Conservation (phyloP, 2,113 vertebrate genomes). For the Paramormyrops kingsleyae region DNA sequence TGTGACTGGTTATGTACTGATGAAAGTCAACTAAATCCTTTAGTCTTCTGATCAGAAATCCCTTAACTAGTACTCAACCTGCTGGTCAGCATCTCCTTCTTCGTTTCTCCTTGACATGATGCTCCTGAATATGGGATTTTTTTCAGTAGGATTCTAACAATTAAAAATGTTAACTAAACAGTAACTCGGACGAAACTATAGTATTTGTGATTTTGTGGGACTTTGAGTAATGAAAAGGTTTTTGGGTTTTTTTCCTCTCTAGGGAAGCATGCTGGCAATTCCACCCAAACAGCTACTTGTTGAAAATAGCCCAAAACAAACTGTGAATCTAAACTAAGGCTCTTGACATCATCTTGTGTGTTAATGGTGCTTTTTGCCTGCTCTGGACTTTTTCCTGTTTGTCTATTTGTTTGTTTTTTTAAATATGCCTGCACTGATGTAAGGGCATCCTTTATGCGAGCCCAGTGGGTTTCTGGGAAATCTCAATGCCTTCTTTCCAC, state of each 20-base stretch:
- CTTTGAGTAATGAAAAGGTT: neutral
- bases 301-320: neutral
- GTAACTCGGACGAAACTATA: neutral
- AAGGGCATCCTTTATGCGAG: neutral
- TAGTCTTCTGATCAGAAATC: neutral
- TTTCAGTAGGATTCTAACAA: neutral
- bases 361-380: neutral
- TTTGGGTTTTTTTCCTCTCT: neutral
- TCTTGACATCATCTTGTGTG: neutral
- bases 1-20: neutral
- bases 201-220: neutral
- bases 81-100: neutral
- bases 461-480: conserved; percentile 13
- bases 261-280: neutral
- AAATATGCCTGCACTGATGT: neutral
- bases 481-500: neutral
- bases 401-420: conserved; percentile 12
- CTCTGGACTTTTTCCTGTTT: neutral
- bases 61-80: neutral
- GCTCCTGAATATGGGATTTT: neutral
- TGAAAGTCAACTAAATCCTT: neutral
- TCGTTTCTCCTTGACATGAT: neutral
- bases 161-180: neutral
- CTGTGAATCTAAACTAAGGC: neutral
- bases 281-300: neutral